Conservation (phyloP, 2,113 vertebrate species). For the Mormyrus lacerda region DNA sequence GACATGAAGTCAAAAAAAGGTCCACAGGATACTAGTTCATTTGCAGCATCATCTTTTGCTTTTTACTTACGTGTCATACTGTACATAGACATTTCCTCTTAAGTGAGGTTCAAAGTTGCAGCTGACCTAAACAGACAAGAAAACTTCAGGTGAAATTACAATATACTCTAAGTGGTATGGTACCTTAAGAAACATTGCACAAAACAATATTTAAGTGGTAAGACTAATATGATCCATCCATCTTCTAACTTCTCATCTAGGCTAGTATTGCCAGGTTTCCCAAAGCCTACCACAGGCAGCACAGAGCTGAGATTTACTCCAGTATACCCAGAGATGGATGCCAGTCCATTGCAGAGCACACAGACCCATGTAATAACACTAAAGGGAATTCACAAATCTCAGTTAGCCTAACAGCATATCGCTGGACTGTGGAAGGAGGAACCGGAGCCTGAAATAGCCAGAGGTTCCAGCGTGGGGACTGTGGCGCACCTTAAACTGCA, state of each 20-base stretch:
- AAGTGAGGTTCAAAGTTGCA: conserved; percentile 94
- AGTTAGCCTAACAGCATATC: not conserved
- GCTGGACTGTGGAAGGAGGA: not conserved
- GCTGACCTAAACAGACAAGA: conserved; percentile 69
- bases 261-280: not conserved
- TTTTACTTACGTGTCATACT: conserved; percentile 85
- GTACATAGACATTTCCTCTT: conserved; percentile 92
- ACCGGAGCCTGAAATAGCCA: not conserved
- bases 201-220: not conserved
- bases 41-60: not conserved
- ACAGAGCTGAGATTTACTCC: not conserved
- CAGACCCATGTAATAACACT: not conserved
- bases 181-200: not conserved
- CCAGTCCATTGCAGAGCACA: not conserved
- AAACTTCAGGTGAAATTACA: not conserved
- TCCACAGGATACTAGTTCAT: not conserved
- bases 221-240: not conserved
- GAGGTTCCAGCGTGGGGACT: not conserved
- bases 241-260: not conserved
- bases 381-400: not conserved
- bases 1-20: not conserved
- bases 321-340: not conserved
- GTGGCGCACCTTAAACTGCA: conserved; percentile 87
- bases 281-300: not conserved
- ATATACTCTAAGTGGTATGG: not conserved